Base-by-base conservation (phyloP, 2,797 vertebrate genomes). In the Mareca penelope region DNA sequence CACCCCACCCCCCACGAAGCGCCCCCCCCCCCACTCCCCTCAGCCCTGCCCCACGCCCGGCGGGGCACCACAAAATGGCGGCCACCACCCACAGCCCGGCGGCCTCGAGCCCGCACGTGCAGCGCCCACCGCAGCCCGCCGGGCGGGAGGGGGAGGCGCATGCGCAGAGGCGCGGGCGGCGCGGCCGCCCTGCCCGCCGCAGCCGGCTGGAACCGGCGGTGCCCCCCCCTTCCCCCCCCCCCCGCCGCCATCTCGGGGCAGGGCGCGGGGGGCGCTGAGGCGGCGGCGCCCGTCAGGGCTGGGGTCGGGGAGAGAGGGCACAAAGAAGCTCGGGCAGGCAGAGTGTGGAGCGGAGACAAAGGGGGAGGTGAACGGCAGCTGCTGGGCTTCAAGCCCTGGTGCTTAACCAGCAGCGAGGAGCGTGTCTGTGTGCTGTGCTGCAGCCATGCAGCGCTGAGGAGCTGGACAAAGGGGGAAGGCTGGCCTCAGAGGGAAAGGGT, bases 121-220 rank as follows among this genome's bases (percentile, higher is more conserved):
- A 19, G 28, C 16, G 21, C 44, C 14, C 33, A 18, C 31, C 16
- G 10, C 37, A 17, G 35, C 59, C 17, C 59, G 59, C 52, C 9
- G 12, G 17, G 24, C 28, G 50, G n/a, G 10, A 11, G 12, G 31
- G 50, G n/a, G 8, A 11, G 12, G 31, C 17, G 48, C 39, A 44
- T 18, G 63, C 17, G 53, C 61, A 48, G 46, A 48, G 22, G 22
- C 22, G 22, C 22, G 46, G 18, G 3, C 44, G 19, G 22, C 22
- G 22, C 22, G 46, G 9, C 5, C 44, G 19, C 44, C 44, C 18
- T 19, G 44, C 18, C 44, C 18, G 92, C 85, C 52, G 73, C 88
- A 96, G 89, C 94, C 72, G 59, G 93, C 90, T 88, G 78, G 55
- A 95, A 94, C 93, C 94, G 91, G 88, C 53, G 59, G 69, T 79